Evolutionary conservation across 2,888 invertebrate genomes (phyloP), one percentile per base, ranked within the genome.

Genomic region (Achlya flavicornis): DNA sequence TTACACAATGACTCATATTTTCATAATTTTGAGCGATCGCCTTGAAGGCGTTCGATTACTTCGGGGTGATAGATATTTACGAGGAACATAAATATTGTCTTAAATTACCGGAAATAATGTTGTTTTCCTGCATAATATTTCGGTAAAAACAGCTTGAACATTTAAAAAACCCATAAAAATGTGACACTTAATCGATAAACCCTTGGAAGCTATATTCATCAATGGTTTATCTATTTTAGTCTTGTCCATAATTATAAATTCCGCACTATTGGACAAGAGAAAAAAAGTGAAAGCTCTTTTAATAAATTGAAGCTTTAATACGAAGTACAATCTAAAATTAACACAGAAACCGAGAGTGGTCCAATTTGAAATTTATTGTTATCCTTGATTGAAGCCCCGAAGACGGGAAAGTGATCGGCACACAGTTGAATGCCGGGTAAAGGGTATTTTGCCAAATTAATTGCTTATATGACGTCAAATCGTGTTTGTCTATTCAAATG

Each of bases 361-460:
- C 35, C 38, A n/a, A 41, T 41, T 58, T 43, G 62, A 41, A n/a
- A 68, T 33, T 64, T 63, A 32, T 11, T 35, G 66, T 62, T 57
- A 19, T 62, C 61, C 57, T 57, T 67, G 63, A 69, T 69, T 66
- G 64, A 60, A 65, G 66, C 61, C 57, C 57, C 38, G 58, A 64
- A 61, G 64, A 63, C 68, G 62, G 63, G 67, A 58, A 66, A 66
- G 62, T 63, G 63, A 71, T 69, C 70, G 58, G 58, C 63, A 64
- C 63, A 61, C 61, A 67, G 61, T 69, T 67, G 64, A 74, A 66
- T 64, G 65, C 46, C 57, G 67, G 61, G 61, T 64, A 66, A 63
- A 68, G 53, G 65, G 71, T 67, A 67, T 74, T 77, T 75, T 76
- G 70, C 73, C 66, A 76, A 79, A 83, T 81, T 79, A 81, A 81